phyloP scores from a whole-genome alignment of 1,140 invertebrate species.

The Metaphire vulgaris region DNA sequence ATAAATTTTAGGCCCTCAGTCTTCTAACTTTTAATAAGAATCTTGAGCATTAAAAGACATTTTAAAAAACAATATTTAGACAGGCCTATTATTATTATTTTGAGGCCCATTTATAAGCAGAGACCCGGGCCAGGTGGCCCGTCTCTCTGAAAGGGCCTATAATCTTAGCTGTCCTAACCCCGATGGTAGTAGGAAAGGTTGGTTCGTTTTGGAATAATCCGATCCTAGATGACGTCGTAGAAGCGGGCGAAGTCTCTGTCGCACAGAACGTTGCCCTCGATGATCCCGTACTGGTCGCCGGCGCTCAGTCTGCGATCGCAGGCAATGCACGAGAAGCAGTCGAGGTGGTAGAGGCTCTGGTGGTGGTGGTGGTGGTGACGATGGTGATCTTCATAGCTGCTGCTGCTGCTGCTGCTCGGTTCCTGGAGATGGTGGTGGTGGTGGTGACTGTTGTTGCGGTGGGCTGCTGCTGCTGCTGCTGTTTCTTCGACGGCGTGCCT shows the following conservation, averaged over 20 bases:
- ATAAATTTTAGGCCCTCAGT: too few relatives aligned
- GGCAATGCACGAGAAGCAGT: conserved; percentile 87
- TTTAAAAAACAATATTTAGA: too few relatives aligned
- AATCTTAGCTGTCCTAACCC: not conserved
- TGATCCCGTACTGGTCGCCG: conserved; percentile 81
- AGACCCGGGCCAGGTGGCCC: too few relatives aligned
- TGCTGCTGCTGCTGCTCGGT: not conserved
- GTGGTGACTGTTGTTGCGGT: too few relatives aligned
- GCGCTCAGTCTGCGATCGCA: conserved; percentile 74
- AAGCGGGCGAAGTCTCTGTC: conserved; percentile 75
- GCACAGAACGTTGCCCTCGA: conserved; percentile 75
- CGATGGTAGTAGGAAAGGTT: not conserved
- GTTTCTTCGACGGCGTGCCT: too few relatives aligned
- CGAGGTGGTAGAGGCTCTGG: conserved; percentile 77
- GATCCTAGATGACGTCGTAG: not conserved
- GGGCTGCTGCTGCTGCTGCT: too few relatives aligned
- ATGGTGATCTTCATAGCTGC: not conserved
- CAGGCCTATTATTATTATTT: too few relatives aligned
- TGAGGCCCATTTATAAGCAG: too few relatives aligned
- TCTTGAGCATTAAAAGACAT: too few relatives aligned
- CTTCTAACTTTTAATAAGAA: too few relatives aligned
- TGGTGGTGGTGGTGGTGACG: conserved; percentile 26
- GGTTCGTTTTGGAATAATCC: not conserved
- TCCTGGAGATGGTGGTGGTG: too few relatives aligned
- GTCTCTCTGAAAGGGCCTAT: not conserved